phyloP scores from a whole-genome alignment of 1,140 invertebrate species.

The Nephila pilipes region DNA sequence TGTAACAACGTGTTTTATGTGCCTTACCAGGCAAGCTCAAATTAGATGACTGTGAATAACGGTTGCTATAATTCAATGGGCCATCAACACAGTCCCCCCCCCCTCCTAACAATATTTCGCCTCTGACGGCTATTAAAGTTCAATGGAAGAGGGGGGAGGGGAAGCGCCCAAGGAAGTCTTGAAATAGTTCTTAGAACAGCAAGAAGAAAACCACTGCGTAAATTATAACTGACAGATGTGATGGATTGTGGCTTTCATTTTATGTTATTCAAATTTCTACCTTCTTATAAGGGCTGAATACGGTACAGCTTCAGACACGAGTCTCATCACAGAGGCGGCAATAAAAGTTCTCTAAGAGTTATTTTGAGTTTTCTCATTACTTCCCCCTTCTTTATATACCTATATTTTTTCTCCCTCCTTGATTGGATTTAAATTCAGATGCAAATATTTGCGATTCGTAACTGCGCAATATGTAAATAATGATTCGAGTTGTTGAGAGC shows the following conservation, averaged over 20 bases:
- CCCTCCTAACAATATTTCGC: background rate
- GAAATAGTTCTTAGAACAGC: constrained; percentile 6
- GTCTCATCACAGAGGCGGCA: background rate
- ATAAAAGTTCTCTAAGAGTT: background rate
- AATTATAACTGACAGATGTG: constrained; percentile 28
- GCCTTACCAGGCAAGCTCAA: background rate
- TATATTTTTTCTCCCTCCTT: no score
- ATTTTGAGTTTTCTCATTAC: background rate
- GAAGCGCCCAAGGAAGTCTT: background rate
- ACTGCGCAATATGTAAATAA: background rate
- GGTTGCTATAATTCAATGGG: background rate
- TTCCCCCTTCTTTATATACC: background rate
- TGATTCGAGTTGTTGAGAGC: background rate
- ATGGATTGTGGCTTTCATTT: constrained; percentile 29
- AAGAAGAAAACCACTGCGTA: constrained; percentile 10
- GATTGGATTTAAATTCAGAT: background rate
- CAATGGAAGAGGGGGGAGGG: background rate
- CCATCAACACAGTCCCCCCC: background rate
- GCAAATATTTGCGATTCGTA: background rate
- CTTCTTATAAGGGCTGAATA: background rate
- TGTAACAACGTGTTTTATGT: constrained; percentile 1
- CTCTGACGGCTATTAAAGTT: constrained; percentile 21
- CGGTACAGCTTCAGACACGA: background rate
- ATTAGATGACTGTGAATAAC: background rate
- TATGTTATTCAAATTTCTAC: constrained; percentile 16